These are phyloP conservation scores for Coenobita brevimanus DNA, from an alignment of 1,140 invertebrate species.

Conservation along the genomic window DNA sequence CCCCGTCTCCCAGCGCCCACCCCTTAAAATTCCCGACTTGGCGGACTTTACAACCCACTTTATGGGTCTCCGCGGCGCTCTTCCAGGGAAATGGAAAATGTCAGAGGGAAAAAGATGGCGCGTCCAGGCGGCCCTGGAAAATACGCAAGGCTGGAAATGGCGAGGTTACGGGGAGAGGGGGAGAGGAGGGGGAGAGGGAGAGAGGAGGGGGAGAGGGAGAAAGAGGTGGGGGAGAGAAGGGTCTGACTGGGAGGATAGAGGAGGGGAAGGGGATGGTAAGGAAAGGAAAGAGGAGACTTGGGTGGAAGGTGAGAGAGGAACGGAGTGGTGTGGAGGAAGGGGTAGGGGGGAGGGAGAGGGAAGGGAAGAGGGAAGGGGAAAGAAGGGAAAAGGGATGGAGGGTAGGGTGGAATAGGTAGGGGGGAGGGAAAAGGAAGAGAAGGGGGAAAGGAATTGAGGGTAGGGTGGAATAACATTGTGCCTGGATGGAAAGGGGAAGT, in stretches of 20 bases:
- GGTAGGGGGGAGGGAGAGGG: neutral
- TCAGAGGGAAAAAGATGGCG: conserved; percentile 70
- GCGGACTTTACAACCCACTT: conserved; percentile 67
- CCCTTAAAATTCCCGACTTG: conserved; percentile 66
- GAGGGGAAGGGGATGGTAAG: neutral
- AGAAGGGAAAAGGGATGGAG: conserved; percentile 12
- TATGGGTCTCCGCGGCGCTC: conserved; percentile 69
- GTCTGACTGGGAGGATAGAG: no score
- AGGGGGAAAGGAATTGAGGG: no score
- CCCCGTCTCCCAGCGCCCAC: neutral
- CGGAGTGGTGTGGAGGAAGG: neutral
- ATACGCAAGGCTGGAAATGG: conserved; percentile 59
- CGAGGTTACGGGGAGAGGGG: conserved; percentile 43
- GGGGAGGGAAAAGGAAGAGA: no score
- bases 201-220: neutral
- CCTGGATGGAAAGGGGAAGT: no score
- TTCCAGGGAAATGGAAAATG: conserved; percentile 70
- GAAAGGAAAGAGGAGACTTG: neutral
- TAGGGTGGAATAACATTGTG: no score
- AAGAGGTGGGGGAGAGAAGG: conserved; percentile 6
- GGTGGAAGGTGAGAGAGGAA: neutral
- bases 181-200: conserved; percentile 17
- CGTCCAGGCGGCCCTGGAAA: conserved; percentile 60
- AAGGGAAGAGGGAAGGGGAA: neutral
- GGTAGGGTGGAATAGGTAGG: neutral